Conservation (phyloP, 2,797 vertebrate species). For the Aphelocoma californica region DNA sequence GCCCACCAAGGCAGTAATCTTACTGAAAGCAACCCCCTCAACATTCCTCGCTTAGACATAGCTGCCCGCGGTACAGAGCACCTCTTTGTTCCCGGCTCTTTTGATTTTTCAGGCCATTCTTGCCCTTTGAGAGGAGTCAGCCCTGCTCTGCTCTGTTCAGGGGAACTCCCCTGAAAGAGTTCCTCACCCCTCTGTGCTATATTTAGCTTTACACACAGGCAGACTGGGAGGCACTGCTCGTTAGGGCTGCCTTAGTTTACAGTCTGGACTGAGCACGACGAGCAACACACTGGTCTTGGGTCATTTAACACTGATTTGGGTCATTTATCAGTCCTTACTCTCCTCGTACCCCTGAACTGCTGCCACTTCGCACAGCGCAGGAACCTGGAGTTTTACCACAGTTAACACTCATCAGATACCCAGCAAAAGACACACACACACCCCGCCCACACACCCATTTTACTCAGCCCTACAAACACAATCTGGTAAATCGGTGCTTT, state of each 20-base stretch:
- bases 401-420: neutral
- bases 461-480: neutral
- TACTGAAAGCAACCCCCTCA: neutral
- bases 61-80: neutral
- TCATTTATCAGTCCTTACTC: neutral
- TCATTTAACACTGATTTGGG: neutral
- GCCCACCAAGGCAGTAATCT: neutral
- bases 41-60: neutral
- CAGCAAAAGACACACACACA: neutral
- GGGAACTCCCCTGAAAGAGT: neutral
- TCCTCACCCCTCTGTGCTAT: neutral
- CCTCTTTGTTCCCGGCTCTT: neutral
- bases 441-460: neutral
- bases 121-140: neutral
- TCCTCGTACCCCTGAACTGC: neutral
- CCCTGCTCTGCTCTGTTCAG: neutral
- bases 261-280: neutral
- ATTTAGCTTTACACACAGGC: neutral
- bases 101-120: neutral
- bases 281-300: neutral
- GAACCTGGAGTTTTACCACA: neutral
- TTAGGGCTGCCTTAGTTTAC: slow-evolving; percentile 8
- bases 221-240: neutral
- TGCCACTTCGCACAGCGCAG: neutral
- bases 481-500: neutral